phyloP scores from a whole-genome alignment of 2,888 invertebrate species.

The Drosophila cognata region DNA sequence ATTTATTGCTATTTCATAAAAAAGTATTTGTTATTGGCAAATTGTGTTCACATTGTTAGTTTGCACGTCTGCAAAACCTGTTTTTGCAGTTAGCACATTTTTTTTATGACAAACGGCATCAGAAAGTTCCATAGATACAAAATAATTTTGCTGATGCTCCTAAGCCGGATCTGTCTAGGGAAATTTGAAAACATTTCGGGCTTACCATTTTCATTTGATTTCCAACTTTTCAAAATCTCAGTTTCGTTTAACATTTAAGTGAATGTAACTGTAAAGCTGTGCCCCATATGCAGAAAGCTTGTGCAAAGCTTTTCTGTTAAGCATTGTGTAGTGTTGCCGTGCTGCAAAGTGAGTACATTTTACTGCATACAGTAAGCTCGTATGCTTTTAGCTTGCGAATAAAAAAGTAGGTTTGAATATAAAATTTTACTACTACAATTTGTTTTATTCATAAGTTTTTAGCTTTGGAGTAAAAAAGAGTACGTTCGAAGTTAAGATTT shows the following conservation, averaged over 20 bases:
- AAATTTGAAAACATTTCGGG: neutral
- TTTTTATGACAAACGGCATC: conserved; percentile 2
- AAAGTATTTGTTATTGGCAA: conserved; percentile 43
- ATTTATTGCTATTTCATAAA: conserved; percentile 42
- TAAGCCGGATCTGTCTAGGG: neutral
- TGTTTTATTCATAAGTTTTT: neutral
- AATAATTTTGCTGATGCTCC: neutral
- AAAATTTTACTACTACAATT: neutral
- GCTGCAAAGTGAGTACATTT: conserved; percentile 27
- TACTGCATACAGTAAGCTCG: neutral
- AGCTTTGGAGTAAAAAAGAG: neutral
- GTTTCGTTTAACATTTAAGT: neutral
- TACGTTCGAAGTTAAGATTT: neutral
- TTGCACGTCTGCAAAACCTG: conserved; percentile 36
- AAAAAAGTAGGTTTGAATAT: neutral
- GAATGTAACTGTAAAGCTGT: conserved; percentile 6
- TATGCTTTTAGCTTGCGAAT: neutral
- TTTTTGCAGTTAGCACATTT: conserved; percentile 14
- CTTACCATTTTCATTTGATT: conserved; percentile 1
- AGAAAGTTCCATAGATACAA: neutral
- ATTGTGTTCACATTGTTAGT: conserved; percentile 38
- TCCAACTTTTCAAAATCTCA: neutral
- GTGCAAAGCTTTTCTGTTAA: conserved; percentile 30
- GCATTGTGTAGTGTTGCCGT: conserved; percentile 45
- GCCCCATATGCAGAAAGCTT: conserved; percentile 36